phyloP scores from a whole-genome alignment of 2,888 invertebrate species.

The Aleiodes leptofemur region DNA sequence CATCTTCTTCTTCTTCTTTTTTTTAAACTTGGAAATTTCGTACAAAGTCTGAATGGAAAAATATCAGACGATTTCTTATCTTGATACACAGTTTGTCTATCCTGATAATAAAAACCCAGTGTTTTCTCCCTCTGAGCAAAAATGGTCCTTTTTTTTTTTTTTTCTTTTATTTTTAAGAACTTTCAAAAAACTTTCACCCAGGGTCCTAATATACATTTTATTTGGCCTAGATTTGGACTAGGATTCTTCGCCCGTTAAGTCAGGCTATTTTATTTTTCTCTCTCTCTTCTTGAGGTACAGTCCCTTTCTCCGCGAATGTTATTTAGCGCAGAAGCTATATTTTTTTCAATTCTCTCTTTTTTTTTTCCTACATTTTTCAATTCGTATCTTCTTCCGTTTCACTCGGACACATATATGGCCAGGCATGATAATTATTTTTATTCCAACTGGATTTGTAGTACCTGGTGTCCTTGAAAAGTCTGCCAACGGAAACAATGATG shows the following conservation, averaged over 20 bases:
- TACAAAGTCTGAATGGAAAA: conserved; percentile 24
- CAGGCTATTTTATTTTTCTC: conserved; percentile 40
- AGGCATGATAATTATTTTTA: conserved; percentile 48
- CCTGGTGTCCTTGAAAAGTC: conserved; percentile 57
- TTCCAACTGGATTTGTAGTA: conserved; percentile 55
- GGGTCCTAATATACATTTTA: conserved; percentile 58
- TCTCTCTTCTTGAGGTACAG: conserved; percentile 44
- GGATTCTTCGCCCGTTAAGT: conserved; percentile 55
- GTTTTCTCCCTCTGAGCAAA: conserved; percentile 38
- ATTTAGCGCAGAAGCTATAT: conserved; percentile 52
- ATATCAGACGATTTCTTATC: conserved; percentile 46
- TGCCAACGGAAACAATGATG: conserved; percentile 55
- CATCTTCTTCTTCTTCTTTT: neutral
- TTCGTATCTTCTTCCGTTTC: conserved; percentile 31
- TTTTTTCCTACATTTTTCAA: conserved; percentile 12
- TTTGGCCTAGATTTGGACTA: conserved; percentile 60
- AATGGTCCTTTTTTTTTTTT: conserved; percentile 41
- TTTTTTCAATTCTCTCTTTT: conserved; percentile 18
- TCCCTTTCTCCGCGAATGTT: conserved; percentile 51
- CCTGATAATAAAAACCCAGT: conserved; percentile 25
- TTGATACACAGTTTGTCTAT: conserved; percentile 39
- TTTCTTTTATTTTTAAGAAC: conserved; percentile 7
- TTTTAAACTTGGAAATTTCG: conserved; percentile 1
- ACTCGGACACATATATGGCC: conserved; percentile 28
- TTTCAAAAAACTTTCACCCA: conserved; percentile 61